phyloP scores from a whole-genome alignment of 2,797 vertebrate genomes.

The Sebastes wilsoni region DNA sequence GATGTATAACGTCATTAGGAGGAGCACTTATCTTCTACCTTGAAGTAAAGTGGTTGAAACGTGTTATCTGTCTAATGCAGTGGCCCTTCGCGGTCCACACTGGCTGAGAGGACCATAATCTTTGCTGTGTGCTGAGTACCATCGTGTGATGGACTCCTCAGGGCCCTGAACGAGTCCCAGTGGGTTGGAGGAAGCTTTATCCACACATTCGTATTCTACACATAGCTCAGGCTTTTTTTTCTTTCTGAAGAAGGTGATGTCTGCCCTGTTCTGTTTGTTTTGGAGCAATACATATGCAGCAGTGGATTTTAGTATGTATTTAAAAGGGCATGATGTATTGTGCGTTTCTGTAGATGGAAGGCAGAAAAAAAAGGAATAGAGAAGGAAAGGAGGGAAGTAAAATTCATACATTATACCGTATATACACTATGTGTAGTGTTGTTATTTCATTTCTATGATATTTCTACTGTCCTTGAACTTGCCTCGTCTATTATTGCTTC shows the following conservation, averaged over 20 bases:
- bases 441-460: not conserved
- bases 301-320: not conserved
- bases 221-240: not conserved
- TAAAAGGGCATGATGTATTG: not conserved
- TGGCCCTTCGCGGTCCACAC: not conserved
- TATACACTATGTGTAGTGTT: not conserved
- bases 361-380: not conserved
- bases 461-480: not conserved
- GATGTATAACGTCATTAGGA: not conserved
- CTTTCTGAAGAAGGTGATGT: not conserved
- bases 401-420: not conserved
- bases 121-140: not conserved
- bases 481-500: not conserved
- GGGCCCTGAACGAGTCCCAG: not conserved
- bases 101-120: conserved; percentile 20
- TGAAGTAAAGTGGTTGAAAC: not conserved
- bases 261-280: not conserved
- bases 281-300: not conserved
- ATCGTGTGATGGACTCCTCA: not conserved
- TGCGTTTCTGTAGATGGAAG: not conserved
- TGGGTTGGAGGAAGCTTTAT: conserved; percentile 4
- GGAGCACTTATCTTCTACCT: not conserved
- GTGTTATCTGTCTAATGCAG: not conserved
- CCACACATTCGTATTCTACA: conserved; percentile 12
- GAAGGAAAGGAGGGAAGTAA: not conserved